Evolutionary conservation across 1,140 invertebrate genomes (phyloP), one percentile per base, ranked within the genome.

Genomic region (Drosophila baimaii): DNA sequence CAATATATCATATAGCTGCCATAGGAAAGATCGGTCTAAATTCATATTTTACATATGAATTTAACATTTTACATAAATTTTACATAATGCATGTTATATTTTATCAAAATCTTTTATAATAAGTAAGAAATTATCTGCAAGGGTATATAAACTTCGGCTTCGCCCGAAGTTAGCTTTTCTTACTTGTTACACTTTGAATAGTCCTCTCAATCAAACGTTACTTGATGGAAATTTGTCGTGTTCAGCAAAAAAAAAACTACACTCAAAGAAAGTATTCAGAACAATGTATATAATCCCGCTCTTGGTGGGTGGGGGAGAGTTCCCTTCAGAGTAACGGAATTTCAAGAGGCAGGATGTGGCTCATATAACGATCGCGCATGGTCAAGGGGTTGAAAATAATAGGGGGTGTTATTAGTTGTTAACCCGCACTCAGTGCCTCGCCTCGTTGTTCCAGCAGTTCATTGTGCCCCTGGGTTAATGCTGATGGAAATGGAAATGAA

Each of bases 391-490:
- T 71, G 69, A 7, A 71, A 71, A 44, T 56, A 39, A 57, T 35
- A 41, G 51, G 51, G 51, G 51, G 51, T 35, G 31, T 23, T 54
- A 54, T 54, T 54, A 54, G 15, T 54, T 35, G 29, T 21, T 21
- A 52, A 19, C 51, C 29, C 19, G 13, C 29, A 52, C 19, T 33
- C 49, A 3, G 29, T 21, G 29, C 17, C 49, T 33, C 41, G 41
- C 25, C 25, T n/a, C n/a, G n/a, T n/a, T 19, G 15, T 25, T 19
- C 65, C 25, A 68, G 51, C 62, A 75, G 74, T 86, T 85, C 78
- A 68, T 71, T 86, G 81, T 78, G 64, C 74, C 46, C 46, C 58
- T 65, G 19, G 31, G 31, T 54, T 54, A 54, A 72, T 75, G 68
- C 44, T 47, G 78, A 75, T 77, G 27, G 17, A 25, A 29, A 66